A percentile compares a stretch with the other conserved stretches of the same genome.
Conservation (phyloP, 2,797 vertebrate genomes). For the Xenops minutus region DNA sequence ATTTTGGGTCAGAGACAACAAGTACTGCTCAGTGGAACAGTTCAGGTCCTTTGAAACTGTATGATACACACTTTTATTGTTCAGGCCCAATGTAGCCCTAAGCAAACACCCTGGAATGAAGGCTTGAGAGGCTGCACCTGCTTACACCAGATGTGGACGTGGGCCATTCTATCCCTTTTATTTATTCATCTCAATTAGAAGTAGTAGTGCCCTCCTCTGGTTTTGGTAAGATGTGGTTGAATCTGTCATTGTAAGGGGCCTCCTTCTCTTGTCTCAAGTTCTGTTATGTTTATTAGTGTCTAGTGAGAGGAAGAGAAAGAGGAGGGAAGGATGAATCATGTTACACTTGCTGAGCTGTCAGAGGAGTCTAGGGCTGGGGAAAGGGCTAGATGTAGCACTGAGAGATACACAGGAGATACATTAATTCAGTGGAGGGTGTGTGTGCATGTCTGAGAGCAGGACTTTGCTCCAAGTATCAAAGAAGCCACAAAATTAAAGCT, state of each 20-base stretch:
- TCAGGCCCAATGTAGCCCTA: neutral
- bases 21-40: neutral
- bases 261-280: constrained; percentile 31
- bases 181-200: neutral
- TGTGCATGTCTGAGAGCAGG: constrained; percentile 18
- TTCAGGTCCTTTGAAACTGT: neutral
- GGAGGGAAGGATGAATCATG: constrained; percentile 36
- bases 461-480: constrained; percentile 38
- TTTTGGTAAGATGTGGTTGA: constrained; percentile 8
- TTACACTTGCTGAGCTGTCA: constrained; percentile 43
- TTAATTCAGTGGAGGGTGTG: constrained; percentile 13
- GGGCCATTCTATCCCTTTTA: neutral
- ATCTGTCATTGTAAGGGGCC: neutral
- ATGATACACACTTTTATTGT: neutral
- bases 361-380: neutral
- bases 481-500: constrained; percentile 55
- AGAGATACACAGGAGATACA: constrained; percentile 20
- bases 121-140: neutral
- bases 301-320: constrained; percentile 39
- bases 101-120: neutral
- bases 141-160: neutral
- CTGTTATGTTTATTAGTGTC: constrained; percentile 46
- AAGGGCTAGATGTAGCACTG: neutral
- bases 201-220: neutral
- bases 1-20: neutral